Percentiles rank a stretch among this genome's conserved stretches.
Conservation (phyloP, 2,888 invertebrate genomes). For the Hirtodrosophila duncani region DNA sequence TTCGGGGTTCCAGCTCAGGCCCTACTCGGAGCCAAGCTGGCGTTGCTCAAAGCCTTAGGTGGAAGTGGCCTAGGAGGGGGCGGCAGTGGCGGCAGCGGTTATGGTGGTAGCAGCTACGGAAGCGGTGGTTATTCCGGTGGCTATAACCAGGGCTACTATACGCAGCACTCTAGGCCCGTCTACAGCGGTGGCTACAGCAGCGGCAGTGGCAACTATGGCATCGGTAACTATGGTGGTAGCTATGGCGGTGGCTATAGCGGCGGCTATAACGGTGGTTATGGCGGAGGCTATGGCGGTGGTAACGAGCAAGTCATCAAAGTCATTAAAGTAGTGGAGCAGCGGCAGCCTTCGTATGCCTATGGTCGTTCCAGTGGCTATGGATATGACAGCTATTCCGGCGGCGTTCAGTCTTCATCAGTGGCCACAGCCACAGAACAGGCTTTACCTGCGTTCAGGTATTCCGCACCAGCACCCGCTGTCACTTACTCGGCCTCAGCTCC, state of each 20-base stretch:
- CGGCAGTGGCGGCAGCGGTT: constrained; percentile 13
- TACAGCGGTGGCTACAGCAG: constrained; percentile 24
- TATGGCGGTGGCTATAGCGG: constrained; percentile 22
- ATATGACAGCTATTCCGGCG: constrained; percentile 26
- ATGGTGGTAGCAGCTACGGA: constrained; percentile 15
- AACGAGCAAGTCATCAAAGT: constrained; percentile 62
- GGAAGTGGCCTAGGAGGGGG: constrained; percentile 45
- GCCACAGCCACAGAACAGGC: too few relatives aligned
- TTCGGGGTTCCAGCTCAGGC: constrained; percentile 58
- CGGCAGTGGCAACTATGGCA: constrained; percentile 13
- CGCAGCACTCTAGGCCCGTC: too few relatives aligned
- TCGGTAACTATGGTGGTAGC: constrained; percentile 17
- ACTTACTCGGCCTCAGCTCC: constrained; percentile 32
- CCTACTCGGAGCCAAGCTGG: constrained; percentile 71
- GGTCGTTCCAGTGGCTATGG: constrained; percentile 29
- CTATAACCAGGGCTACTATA: constrained; percentile 32
- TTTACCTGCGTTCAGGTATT: too few relatives aligned
- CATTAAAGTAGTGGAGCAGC: constrained; percentile 70
- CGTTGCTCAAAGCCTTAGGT: constrained; percentile 58
- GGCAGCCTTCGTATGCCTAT: constrained; percentile 55
- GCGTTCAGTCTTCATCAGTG: too few relatives aligned
- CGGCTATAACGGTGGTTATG: constrained; percentile 28
- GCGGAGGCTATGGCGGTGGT: constrained; percentile 29
- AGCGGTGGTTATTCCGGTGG: constrained; percentile 24
- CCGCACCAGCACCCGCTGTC: constrained; percentile 27